These are phyloP conservation scores for Drosophila antonietae DNA, from an alignment of 2,888 invertebrate species.

Conservation along the genomic window DNA sequence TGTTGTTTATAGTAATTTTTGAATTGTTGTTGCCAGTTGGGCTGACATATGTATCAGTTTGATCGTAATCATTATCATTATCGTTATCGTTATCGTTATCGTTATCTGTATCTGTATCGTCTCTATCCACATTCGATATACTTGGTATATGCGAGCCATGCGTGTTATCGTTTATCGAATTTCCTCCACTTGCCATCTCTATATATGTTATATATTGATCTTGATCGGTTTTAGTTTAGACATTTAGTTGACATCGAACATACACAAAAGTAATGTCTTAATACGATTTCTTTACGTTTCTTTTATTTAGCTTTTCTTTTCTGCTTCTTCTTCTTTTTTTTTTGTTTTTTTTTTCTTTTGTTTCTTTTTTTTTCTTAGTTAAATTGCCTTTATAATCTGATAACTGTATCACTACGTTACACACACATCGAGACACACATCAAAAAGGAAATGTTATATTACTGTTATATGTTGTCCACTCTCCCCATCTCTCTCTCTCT, in stretches of 20 bases:
- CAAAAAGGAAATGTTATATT: conserved; percentile 48
- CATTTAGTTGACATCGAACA: conserved; percentile 67
- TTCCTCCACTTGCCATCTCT: conserved; percentile 7
- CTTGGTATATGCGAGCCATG: conserved; percentile 35
- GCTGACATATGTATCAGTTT: conserved; percentile 44
- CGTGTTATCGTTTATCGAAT: conserved; percentile 3
- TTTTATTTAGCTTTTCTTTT: background rate
- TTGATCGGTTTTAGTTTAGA: conserved; percentile 46
- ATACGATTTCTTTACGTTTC: conserved; percentile 23
- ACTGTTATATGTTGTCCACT: conserved; percentile 11
- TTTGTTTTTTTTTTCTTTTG: background rate
- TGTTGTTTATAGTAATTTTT: conserved; percentile 50
- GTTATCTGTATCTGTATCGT: conserved; percentile 17
- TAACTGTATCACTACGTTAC: conserved; percentile 41
- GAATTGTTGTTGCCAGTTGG: conserved; percentile 43
- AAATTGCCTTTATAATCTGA: conserved; percentile 36
- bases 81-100: conserved; percentile 17
- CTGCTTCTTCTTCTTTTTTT: background rate
- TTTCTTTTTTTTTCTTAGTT: conserved; percentile 23
- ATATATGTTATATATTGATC: conserved; percentile 17
- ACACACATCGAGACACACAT: conserved; percentile 30
- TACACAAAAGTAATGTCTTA: conserved; percentile 39
- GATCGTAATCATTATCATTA: conserved; percentile 35
- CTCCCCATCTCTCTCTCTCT: background rate
- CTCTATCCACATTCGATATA: conserved; percentile 35